Percentiles rank a stretch among this genome's conserved stretches.
Conservation (phyloP, 2,113 vertebrate genomes). For the Recurvirostra avosetta region DNA sequence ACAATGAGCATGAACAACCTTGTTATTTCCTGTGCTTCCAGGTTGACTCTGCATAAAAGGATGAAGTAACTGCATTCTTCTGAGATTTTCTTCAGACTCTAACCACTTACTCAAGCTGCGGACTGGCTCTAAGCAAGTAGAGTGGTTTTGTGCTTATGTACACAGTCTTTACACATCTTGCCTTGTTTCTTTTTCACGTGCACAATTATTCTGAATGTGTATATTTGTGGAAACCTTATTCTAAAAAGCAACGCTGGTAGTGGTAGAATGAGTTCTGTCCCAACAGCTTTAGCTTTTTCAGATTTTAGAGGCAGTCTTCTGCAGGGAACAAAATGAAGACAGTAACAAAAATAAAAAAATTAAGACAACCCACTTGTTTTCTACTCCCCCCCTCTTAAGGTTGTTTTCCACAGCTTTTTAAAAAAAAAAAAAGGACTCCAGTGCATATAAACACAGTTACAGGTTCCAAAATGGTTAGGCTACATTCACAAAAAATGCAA, state of each 20-base stretch:
- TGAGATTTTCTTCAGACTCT: neutral
- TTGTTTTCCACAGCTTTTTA: neutral
- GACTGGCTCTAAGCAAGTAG: neutral
- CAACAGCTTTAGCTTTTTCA: neutral
- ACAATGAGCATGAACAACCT: neutral
- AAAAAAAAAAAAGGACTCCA: neutral
- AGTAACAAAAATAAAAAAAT: neutral
- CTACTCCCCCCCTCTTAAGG: neutral
- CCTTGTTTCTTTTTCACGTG: neutral
- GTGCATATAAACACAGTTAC: neutral
- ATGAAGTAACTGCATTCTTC: neutral
- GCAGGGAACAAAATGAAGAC: neutral
- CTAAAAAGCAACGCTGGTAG: neutral
- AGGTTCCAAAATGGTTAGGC: neutral
- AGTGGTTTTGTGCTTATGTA: neutral
- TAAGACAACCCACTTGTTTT: neutral
- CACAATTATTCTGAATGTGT: neutral
- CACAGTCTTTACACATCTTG: neutral
- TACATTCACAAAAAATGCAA: neutral
- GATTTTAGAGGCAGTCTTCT: neutral
- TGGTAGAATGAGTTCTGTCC: neutral
- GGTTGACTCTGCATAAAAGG: neutral
- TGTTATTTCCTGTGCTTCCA: neutral
- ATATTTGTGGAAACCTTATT: neutral
- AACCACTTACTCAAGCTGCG: neutral